These are phyloP conservation scores for Drosophila ogumai DNA, from an alignment of 1,140 invertebrate genomes.

Conservation along the genomic window DNA sequence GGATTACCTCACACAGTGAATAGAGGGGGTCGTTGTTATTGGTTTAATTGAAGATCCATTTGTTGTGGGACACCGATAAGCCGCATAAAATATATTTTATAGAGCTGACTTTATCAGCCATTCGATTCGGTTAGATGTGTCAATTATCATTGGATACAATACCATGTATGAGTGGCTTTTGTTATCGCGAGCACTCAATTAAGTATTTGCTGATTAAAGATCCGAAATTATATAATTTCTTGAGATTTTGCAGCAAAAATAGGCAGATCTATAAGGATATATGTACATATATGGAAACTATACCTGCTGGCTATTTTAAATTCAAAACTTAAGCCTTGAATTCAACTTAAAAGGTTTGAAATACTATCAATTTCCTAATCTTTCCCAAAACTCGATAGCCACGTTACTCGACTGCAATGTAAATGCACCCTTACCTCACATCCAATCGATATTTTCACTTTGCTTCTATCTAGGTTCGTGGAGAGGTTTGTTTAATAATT, in stretches of 20 bases:
- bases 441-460: conserved; percentile 7
- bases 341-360: neutral
- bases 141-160: neutral
- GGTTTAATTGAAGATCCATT: conserved; percentile 28
- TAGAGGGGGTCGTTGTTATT: neutral
- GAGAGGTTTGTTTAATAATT: conserved; percentile 24
- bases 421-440: neutral
- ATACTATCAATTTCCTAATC: neutral
- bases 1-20: conserved; percentile 19
- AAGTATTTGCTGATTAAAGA: neutral
- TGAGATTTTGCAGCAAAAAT: too few relatives aligned
- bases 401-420: neutral
- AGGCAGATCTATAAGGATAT: neutral
- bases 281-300: neutral
- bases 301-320: neutral
- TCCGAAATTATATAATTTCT: neutral
- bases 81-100: conserved; percentile 2
- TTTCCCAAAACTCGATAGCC: neutral
- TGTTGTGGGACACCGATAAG: conserved; percentile 4
- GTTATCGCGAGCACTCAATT: conserved; percentile 15
- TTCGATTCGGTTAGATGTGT: conserved; percentile 14
- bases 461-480: conserved; percentile 1
- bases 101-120: conserved; percentile 23
- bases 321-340: neutral
- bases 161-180: neutral